Evolutionary conservation across 2,888 invertebrate species (phyloP), one percentile per base, ranked within the genome.

Genomic region (Sipha maydis): DNA sequence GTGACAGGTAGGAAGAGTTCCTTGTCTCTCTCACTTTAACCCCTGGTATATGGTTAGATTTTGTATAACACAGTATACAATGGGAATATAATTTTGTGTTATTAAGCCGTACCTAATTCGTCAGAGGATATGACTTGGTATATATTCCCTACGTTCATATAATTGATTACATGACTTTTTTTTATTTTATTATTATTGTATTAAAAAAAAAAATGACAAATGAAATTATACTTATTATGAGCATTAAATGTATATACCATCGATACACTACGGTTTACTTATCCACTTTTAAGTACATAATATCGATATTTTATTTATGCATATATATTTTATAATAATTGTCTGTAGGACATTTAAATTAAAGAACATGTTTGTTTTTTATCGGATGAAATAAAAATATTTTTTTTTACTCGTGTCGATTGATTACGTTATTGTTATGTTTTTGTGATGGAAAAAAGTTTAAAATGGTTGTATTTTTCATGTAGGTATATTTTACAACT

Each of bases 61-160:
- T 17, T 25, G n/a, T 19, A 38, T 8, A 8, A 34, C 34, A 61
- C 61, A 31, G 5, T 7, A 34, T 7, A 34, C 61, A 25, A 25
- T 61, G 5, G 21, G 25, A 61, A 61, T 61, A 61, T 21, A 0
- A 61, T 61, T 61, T 61, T 61, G 61, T 61, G 25, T 61, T 38
- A 38, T 79, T 67, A 67, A 67, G 41, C 67, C 80, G 41, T 31
- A 69, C 69, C n/a, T 9, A 69, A 69, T 82, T 82, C 21, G 28
- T 69, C 28, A 28, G 41, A 82, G n/a, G 82, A 69, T 28, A 69
- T 80, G 67, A 69, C 69, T 82, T 69, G 28, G 11, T 69, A 41
- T n/a, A 38, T 79, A 28, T 80, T 67, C 17, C n/a, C 9, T n/a
- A 67, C 21, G 34, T 67, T 31, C 17, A 80, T n/a, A 67, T 14